These are phyloP conservation scores for Tragelaphus scriptus DNA, from an alignment of 2,113 vertebrate species.

Conservation along the genomic window DNA sequence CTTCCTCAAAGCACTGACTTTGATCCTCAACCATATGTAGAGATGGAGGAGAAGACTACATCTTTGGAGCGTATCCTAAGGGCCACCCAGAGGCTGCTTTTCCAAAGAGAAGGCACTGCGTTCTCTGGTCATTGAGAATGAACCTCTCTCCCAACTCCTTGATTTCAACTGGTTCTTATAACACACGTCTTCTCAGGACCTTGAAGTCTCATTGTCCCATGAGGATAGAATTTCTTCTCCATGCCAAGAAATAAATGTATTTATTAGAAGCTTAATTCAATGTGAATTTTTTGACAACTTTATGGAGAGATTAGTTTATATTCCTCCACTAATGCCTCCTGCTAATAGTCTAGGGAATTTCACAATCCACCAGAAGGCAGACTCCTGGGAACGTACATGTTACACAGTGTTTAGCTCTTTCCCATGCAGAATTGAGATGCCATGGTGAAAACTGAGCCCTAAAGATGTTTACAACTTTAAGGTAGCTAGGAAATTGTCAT, in stretches of 20 bases:
- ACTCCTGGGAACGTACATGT: not conserved
- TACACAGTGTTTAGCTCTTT: not conserved
- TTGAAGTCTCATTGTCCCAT: conserved; percentile 51
- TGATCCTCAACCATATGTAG: conserved; percentile 14
- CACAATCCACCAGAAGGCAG: not conserved
- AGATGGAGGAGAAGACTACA: not conserved
- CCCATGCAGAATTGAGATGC: not conserved
- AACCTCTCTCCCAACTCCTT: conserved; percentile 60
- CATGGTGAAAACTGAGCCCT: not conserved
- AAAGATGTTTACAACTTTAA: not conserved
- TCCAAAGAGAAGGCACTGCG: conserved; percentile 38
- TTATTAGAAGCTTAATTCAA: conserved; percentile 19
- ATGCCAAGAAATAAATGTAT: conserved; percentile 53
- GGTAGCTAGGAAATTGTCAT: not conserved
- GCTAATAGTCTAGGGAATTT: not conserved
- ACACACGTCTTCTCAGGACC: not conserved
- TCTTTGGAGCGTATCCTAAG: conserved; percentile 44
- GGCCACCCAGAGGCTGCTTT: conserved; percentile 53
- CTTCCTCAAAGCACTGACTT: not conserved
- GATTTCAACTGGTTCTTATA: conserved; percentile 25
- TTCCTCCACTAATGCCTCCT: not conserved
- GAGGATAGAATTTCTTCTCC: conserved; percentile 49
- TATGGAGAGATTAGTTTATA: not conserved
- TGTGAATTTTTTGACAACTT: not conserved
- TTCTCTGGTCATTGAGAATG: conserved; percentile 49